These are phyloP conservation scores for Ceyx melanurus DNA, from an alignment of 2,113 vertebrate species.

Conservation along the genomic window DNA sequence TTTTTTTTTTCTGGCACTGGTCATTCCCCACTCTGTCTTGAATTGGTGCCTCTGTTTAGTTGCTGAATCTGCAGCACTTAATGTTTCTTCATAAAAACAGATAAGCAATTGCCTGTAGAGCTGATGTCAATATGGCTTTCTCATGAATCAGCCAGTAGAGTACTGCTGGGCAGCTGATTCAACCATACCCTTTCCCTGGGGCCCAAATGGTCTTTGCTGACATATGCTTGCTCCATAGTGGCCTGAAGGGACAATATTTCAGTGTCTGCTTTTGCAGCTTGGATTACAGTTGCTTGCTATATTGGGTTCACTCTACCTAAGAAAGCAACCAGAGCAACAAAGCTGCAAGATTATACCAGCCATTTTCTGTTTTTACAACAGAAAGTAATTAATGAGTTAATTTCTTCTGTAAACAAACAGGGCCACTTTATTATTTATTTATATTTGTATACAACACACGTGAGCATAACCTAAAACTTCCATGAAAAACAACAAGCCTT, in stretches of 20 bases:
- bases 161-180: not conserved
- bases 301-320: not conserved
- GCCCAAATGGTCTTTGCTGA: not conserved
- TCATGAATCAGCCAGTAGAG: not conserved
- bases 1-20: not conserved
- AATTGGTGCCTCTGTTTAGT: not conserved
- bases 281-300: not conserved
- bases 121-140: not conserved
- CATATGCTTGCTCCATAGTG: not conserved
- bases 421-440: conserved; percentile 18
- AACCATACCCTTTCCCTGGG: not conserved
- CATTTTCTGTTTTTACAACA: not conserved
- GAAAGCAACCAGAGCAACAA: not conserved
- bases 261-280: not conserved
- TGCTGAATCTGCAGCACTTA: not conserved
- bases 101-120: not conserved
- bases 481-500: not conserved
- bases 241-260: not conserved
- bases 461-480: not conserved
- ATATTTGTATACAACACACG: not conserved
- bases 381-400: not conserved
- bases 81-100: not conserved
- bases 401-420: not conserved
- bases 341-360: not conserved
- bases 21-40: not conserved